A percentile compares a stretch with the other conserved stretches of the same genome.
These are phyloP conservation scores for Gisinianus flammeolus DNA, from an alignment of 2,888 invertebrate genomes.

Conservation along the genomic window DNA sequence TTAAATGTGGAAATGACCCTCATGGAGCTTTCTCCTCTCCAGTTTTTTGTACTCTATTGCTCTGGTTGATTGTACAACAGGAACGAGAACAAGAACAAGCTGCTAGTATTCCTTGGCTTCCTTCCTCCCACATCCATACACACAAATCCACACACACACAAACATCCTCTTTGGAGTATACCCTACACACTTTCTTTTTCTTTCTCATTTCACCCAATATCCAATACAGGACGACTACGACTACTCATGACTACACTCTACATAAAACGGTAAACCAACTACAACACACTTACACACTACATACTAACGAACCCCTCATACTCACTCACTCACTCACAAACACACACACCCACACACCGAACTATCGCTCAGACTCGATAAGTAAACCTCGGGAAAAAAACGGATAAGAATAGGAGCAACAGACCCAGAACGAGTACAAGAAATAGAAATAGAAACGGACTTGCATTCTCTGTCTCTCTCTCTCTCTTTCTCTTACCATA, in stretches of 20 bases:
- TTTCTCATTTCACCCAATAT: too few relatives aligned
- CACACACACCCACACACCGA: too few relatives aligned
- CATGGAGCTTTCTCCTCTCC: slow-evolving; percentile 38
- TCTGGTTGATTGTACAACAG: slow-evolving; percentile 25
- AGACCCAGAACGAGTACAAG: not conserved
- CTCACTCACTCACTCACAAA: too few relatives aligned
- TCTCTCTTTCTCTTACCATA: not conserved
- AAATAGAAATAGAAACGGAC: not conserved
- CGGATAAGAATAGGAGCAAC: not conserved
- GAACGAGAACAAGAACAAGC: slow-evolving; percentile 16
- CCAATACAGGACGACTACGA: too few relatives aligned
- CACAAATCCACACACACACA: too few relatives aligned
- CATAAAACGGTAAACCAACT: not conserved
- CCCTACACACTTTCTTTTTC: not conserved
- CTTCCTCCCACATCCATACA: slow-evolving; percentile 27
- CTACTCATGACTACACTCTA: not conserved
- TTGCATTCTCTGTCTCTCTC: not conserved
- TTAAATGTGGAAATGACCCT: slow-evolving; percentile 59
- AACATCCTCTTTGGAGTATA: too few relatives aligned
- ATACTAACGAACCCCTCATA: slow-evolving; percentile 1
- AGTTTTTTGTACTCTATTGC: slow-evolving; percentile 1
- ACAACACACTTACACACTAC: not conserved
- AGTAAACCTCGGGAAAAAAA: too few relatives aligned
- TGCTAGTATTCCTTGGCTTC: slow-evolving; percentile 9
- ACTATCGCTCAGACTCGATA: too few relatives aligned